Conservation (phyloP, 37 sponge, comb jelly and placozoan genomes). For the Petrosia ficiformis region DNA sequence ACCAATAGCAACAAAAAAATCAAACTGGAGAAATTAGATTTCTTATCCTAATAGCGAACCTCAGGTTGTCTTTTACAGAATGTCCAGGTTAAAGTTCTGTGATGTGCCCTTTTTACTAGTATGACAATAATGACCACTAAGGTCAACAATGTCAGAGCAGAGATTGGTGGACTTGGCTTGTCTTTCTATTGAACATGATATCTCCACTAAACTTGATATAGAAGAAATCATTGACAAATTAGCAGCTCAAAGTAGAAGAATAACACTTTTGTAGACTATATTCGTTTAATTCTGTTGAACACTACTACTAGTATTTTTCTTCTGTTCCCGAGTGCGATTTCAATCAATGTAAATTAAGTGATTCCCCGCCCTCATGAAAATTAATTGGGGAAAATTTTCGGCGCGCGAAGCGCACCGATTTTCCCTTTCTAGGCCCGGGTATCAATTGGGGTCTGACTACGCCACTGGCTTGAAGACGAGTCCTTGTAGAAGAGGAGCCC, state of each 20-base stretch:
- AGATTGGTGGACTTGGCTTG: not conserved
- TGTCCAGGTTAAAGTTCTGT: too few species aligned
- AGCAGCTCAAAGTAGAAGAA: conserved; percentile 2
- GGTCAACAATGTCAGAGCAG: not conserved
- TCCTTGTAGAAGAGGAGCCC: too few species aligned
- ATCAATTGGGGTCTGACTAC: not conserved
- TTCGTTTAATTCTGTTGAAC: not conserved
- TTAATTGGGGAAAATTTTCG: not conserved
- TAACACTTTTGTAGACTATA: not conserved
- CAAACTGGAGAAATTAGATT: too few species aligned
- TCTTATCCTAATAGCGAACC: too few species aligned
- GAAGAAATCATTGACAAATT: not conserved
- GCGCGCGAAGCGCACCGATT: not conserved
- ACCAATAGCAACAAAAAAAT: too few species aligned
- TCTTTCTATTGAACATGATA: not conserved
- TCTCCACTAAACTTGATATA: not conserved
- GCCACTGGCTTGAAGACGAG: too few species aligned
- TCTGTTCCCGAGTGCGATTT: too few species aligned
- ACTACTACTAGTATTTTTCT: too few species aligned
- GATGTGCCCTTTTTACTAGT: too few species aligned
- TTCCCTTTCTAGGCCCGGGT: too few species aligned
- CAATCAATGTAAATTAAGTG: not conserved
- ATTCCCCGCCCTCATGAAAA: not conserved
- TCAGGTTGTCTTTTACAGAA: too few species aligned
- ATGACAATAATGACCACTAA: too few species aligned